These are phyloP conservation scores for Oryzias javanicus DNA, from an alignment of 2,113 vertebrate genomes.

Conservation along the genomic window DNA sequence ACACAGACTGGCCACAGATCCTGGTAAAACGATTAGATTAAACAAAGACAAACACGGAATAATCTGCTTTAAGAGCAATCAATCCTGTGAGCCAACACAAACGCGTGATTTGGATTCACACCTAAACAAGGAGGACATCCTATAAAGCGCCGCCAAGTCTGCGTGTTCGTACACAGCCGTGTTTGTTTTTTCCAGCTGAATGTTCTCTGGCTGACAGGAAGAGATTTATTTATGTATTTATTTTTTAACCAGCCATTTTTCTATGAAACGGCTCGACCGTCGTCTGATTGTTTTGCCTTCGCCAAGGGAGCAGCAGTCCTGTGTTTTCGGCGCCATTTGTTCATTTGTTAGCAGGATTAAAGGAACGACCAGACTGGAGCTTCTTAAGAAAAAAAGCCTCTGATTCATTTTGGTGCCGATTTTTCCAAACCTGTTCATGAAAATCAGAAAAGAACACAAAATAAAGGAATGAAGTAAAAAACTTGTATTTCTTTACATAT, in stretches of 20 bases:
- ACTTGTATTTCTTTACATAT: no score
- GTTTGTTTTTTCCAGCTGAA: conserved; percentile 56
- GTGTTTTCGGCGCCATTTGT: background rate
- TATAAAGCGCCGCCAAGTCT: conserved; percentile 58
- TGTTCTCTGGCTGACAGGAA: conserved; percentile 43
- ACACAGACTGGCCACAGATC: conserved; percentile 71
- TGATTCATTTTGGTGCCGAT: background rate
- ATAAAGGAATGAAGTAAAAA: no score
- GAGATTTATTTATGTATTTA: conserved; percentile 1
- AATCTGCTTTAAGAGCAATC: conserved; percentile 72
- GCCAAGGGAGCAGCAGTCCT: background rate
- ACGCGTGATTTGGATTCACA: conserved; percentile 63
- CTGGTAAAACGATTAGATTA: conserved; percentile 73
- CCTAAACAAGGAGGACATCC: conserved; percentile 62
- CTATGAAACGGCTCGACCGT: conserved; percentile 26
- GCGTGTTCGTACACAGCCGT: conserved; percentile 58
- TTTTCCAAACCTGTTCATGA: background rate
- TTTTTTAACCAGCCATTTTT: conserved; percentile 44
- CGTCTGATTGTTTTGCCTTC: conserved; percentile 21
- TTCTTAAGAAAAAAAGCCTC: background rate
- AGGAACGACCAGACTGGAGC: background rate
- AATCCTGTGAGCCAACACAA: conserved; percentile 67
- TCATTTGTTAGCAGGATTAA: background rate
- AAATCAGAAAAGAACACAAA: no score
- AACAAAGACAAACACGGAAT: conserved; percentile 74